phyloP scores from a whole-genome alignment of 2,113 vertebrate genomes.

The Mus pahari region DNA sequence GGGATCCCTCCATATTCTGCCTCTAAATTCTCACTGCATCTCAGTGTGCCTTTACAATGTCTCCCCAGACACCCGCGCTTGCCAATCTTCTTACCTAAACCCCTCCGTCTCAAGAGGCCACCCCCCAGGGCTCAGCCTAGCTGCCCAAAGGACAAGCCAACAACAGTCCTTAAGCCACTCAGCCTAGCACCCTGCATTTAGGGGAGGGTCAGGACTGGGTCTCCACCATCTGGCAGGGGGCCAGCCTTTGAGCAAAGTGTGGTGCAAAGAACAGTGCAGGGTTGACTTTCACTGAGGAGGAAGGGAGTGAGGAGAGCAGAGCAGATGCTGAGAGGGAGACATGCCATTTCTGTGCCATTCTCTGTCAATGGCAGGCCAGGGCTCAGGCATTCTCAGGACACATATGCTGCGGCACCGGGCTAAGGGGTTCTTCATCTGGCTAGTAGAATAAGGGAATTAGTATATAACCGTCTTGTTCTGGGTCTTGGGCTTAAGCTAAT shows the following conservation, averaged over 20 bases:
- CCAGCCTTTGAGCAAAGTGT: background rate
- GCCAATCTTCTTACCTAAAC: background rate
- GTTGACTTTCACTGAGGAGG: background rate
- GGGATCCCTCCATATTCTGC: background rate
- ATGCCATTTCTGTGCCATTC: background rate
- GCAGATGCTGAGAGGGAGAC: background rate
- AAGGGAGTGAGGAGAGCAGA: background rate
- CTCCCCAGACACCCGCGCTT: background rate
- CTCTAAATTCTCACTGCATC: background rate
- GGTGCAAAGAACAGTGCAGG: background rate
- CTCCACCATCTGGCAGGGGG: background rate
- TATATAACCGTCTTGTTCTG: background rate
- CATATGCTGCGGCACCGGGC: rapidly evolving
- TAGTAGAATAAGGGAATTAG: background rate
- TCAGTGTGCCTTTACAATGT: background rate
- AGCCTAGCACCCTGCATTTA: background rate
- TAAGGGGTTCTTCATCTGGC: background rate
- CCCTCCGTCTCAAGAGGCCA: background rate
- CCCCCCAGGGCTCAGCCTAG: background rate
- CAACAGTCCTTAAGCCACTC: background rate
- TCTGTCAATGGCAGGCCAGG: background rate
- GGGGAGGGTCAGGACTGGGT: background rate
- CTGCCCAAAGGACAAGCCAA: background rate
- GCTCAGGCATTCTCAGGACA: background rate
- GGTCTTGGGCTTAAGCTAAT: background rate